Evolutionary conservation across 2,888 invertebrate species (phyloP).

Genomic region (Epistrophella euchroma): DNA sequence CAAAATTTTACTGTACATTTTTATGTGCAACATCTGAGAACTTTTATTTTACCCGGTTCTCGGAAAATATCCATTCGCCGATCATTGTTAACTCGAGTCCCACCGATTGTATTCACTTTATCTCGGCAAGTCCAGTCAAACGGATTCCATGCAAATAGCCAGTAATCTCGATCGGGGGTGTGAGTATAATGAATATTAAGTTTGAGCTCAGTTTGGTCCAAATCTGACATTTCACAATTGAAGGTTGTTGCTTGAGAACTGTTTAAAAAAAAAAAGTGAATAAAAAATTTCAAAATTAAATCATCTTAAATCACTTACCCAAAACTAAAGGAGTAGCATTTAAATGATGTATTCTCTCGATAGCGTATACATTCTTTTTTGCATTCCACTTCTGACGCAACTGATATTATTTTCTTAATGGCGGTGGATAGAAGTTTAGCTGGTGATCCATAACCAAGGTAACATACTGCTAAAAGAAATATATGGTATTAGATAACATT

Average conservation of each 20-base stretch:
- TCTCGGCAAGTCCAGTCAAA: slow-evolving; percentile 89
- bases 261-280: not conserved
- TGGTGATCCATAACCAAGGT: slow-evolving; percentile 90
- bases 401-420: slow-evolving; percentile 87
- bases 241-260: slow-evolving; percentile 82
- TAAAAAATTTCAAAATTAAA: not conserved
- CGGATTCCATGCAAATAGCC: slow-evolving; percentile 92
- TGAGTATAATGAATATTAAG: slow-evolving; percentile 89
- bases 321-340: slow-evolving; percentile 91
- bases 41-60: slow-evolving; percentile 83
- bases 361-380: slow-evolving; percentile 88
- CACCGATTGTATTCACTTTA: slow-evolving; percentile 83
- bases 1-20: slow-evolving; percentile 78
- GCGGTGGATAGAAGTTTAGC: slow-evolving; percentile 88
- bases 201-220: slow-evolving; percentile 90
- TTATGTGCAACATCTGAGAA: slow-evolving; percentile 83
- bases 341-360: slow-evolving; percentile 86
- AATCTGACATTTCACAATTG: slow-evolving; percentile 91
- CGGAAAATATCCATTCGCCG: slow-evolving; percentile 84
- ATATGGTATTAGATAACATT: slow-evolving; percentile 35
- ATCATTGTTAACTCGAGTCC: slow-evolving; percentile 83
- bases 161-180: slow-evolving; percentile 86
- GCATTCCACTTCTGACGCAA: slow-evolving; percentile 88
- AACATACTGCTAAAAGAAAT: slow-evolving; percentile 87
- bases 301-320: slow-evolving; percentile 83